Evolutionary conservation across 2,113 vertebrate genomes (phyloP).

Genomic region (Amphilophus citrinellus): DNA sequence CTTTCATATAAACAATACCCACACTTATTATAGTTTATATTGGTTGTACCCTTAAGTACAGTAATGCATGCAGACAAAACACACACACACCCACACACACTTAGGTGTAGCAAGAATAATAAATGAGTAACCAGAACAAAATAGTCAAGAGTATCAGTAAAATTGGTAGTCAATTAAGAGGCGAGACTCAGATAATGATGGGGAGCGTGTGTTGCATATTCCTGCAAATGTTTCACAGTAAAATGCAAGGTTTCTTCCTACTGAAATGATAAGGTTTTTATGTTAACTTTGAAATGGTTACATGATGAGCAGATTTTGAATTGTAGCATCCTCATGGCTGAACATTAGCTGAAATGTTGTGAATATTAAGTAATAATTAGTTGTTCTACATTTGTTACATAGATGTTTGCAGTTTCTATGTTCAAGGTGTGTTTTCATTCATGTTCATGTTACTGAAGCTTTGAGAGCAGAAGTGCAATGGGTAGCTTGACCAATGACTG

Average conservation of each 20-base stretch:
- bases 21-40: constrained; percentile 14
- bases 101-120: not conserved
- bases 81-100: no score
- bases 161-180: not conserved
- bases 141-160: not conserved
- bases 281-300: not conserved
- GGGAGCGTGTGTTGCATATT: not conserved
- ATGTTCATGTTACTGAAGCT: not conserved
- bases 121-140: not conserved
- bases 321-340: not conserved
- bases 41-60: not conserved
- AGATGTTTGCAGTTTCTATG: not conserved
- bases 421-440: not conserved
- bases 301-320: not conserved
- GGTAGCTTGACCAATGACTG: not conserved
- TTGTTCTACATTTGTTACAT: not conserved
- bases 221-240: not conserved
- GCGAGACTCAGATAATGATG: not conserved
- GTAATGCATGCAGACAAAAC: not conserved
- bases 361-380: not conserved
- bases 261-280: not conserved
- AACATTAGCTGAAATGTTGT: not conserved
- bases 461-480: not conserved
- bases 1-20: constrained; percentile 34
- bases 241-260: not conserved